Percentiles rank a stretch among this genome's conserved stretches.
These are phyloP conservation scores for Lepeophtheirus nordmannii DNA, from an alignment of 2,888 invertebrate species.

Conservation along the genomic window DNA sequence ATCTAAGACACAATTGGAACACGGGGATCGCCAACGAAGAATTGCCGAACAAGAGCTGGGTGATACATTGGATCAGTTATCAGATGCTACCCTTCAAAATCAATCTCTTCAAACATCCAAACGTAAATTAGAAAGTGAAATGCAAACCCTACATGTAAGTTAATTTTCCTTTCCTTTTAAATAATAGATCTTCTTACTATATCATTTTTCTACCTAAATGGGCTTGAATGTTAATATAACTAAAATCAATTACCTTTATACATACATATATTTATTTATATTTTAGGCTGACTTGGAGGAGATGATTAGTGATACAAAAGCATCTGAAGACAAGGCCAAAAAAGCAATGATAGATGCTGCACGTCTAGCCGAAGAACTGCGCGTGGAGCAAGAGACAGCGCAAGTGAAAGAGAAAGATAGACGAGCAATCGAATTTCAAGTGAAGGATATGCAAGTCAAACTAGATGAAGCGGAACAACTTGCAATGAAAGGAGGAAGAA, in stretches of 20 bases:
- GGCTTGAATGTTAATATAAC: neutral
- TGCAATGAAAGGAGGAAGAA: constrained; percentile 39
- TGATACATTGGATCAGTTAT: constrained; percentile 41
- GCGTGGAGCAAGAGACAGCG: constrained; percentile 97
- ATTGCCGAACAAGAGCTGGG: constrained; percentile 46
- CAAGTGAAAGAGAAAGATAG: constrained; percentile 95
- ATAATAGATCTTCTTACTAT: neutral
- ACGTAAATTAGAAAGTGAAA: constrained; percentile 97
- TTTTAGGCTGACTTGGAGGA: constrained; percentile 75
- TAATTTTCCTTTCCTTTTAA: neutral
- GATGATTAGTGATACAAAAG: constrained; percentile 93
- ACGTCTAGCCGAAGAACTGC: constrained; percentile 75
- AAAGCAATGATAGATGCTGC: constrained; percentile 98
- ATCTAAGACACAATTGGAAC: constrained; percentile 87
- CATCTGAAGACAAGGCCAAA: constrained; percentile 96
- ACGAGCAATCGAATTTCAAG: constrained; percentile 91
- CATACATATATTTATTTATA: neutral
- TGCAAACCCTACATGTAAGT: constrained; percentile 80
- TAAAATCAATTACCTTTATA: neutral
- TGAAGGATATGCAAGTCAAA: constrained; percentile 81
- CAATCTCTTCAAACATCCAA: constrained; percentile 89
- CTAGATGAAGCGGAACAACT: constrained; percentile 44
- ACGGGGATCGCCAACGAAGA: constrained; percentile 93
- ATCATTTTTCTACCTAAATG: neutral
- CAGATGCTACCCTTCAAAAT: constrained; percentile 54